Evolutionary conservation across 2,113 vertebrate genomes (phyloP), one percentile per base, ranked within the genome.

Genomic region (Callocephalon fimbriatum): DNA sequence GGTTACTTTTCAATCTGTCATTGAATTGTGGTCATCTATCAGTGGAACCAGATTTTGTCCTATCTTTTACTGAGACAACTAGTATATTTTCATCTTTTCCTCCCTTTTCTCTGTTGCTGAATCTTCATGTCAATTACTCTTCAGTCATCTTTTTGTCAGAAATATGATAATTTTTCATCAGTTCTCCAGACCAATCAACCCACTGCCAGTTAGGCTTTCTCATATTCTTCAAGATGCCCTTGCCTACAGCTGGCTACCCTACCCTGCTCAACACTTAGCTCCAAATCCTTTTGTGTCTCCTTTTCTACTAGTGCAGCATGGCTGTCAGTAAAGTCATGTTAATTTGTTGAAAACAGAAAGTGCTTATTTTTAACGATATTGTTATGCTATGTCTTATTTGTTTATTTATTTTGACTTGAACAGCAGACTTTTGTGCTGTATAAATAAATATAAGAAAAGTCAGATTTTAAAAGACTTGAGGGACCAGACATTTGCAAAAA

Each of bases 1-100:
- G 54, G 50, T 93, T 91, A 51, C 76, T 93, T 95, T 79, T 93
- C 88, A 89, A 82, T 95, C 45, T 86, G 42, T 86, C 61, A 62
- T 48, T 72, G 91, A 75, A 42, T 45, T 82, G 44, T 75, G 74
- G 31, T 82, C 92, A 75, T 92, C 51, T 76, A 12, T 96, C 88
- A 90, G 32, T 51, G 70, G 48, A 77, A 54, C 20, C 32, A 72
- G 31, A 56, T 85, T 89, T 78, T 91, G 59, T 89, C 59, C 23
- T 71, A 44, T n/a, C 35, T 89, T 86, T 40, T 71, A 25, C 42
- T 2, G 15, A 88, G 45, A 12, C 45, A 40, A 6, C 61, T 47
- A 19, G 29, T 78, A 3, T 35, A 42, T 81, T 86, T 92, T 37
- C 51, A 26, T 56, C 11, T 58, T 90, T 62, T 85, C 62, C 23